Base-by-base conservation (phyloP, 2,113 vertebrate species). In the Oriolus oriolus region DNA sequence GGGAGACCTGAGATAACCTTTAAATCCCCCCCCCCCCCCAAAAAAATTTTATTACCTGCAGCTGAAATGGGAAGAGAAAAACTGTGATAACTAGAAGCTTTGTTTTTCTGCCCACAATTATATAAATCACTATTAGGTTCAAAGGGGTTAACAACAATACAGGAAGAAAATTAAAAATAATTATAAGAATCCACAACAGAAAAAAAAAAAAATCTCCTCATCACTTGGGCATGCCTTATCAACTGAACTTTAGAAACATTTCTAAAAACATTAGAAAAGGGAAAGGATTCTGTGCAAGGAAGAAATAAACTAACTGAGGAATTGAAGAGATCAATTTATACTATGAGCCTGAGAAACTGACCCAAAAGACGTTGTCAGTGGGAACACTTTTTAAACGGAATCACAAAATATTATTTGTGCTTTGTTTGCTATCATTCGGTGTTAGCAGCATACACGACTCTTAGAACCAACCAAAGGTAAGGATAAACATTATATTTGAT, bases 1-100 rank as follows among this genome's bases (percentile, higher is more conserved):
- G 54, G 15, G 12, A 60, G 22, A 59, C 44, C 2, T 54, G 16
- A 86, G 19, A 35, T 26, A 7, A 53, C 13, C 23, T 68, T 84
- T 87, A 54, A 70, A 84, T 1, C 1, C 3, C 9, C 39, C 14
- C 33, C 3, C 6, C 7, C 0, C 6, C 7, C 15, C 9, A 0
- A 0, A 54, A 81, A 80, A 35, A 31, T 9, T 65, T 47, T 41
- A 45, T 61, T 74, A 53, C 5, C 10, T 66, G 47, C 6, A 37
- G 15, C 11, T 73, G 41, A 89, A 85, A 79, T 42, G 17, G 45
- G 61, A 70, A 22, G 27, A 50, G 2, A 59, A 39, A 2, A 50
- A 31, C 11, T 60, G 42, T 39, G 47, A 33, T 6, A 68, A 30
- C 19, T 27, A 41, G 35, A 66, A 91, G 23, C 8, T 77, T 89